A percentile compares a stretch with the other conserved stretches of the same genome.
Evolutionary conservation across 2,113 vertebrate species (phyloP).

Genomic region (Ctenomys sociabilis): DNA sequence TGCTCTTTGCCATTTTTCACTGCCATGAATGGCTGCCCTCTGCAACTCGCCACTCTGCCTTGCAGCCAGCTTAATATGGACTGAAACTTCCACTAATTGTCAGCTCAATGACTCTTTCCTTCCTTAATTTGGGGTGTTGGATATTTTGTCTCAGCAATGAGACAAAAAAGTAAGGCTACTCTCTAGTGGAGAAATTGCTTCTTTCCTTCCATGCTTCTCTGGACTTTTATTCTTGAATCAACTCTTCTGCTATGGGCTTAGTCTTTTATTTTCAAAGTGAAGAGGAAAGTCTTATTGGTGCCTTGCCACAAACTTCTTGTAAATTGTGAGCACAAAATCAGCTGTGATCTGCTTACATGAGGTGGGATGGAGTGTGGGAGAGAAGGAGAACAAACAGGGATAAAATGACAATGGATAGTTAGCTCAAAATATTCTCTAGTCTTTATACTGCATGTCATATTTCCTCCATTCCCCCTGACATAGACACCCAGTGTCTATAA

Average conservation of each 20-base stretch:
- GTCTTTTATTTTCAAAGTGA: slow-evolving; percentile 1
- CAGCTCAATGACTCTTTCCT: no score
- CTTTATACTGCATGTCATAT: neutral
- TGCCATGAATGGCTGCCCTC: no score
- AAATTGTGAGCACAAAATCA: neutral
- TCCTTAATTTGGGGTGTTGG: no score
- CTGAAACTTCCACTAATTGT: no score
- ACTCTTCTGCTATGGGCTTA: slow-evolving; percentile 1
- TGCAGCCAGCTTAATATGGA: no score
- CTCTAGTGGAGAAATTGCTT: slow-evolving; percentile 17
- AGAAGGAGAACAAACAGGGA: neutral
- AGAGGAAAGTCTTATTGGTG: neutral
- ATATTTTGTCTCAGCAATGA: no score
- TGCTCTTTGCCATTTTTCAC: no score
- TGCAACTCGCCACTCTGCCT: no score
- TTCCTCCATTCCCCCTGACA: neutral
- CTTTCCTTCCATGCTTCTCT: neutral
- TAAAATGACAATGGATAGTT: neutral
- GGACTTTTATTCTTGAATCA: neutral
- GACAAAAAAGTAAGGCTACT: neutral
- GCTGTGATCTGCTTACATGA: neutral
- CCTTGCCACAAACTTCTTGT: neutral
- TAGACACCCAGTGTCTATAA: neutral
- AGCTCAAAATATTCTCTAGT: neutral
- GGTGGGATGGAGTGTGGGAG: neutral